phyloP scores from a whole-genome alignment of 1,140 invertebrate genomes.

The Dreissena rostriformis region DNA sequence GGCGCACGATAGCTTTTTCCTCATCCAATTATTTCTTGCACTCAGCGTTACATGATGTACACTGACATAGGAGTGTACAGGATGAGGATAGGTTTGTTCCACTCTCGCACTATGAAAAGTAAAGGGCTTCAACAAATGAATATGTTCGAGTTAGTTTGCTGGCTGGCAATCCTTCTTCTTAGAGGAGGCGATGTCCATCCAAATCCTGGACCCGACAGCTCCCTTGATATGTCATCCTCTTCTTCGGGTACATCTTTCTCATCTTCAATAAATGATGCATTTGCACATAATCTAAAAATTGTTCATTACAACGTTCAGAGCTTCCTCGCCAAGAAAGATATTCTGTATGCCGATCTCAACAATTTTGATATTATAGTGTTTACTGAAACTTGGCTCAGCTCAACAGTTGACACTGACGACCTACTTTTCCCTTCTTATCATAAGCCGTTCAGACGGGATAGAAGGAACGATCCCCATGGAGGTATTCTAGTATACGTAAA shows the following conservation, averaged over 20 bases:
- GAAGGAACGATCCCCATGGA: not conserved
- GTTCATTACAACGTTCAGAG: slow-evolving; percentile 33
- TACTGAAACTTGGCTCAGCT: slow-evolving; percentile 30
- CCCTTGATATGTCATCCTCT: not conserved
- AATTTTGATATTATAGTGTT: slow-evolving; percentile 25
- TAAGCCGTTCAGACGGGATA: not conserved
- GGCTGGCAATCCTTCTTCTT: not conserved
- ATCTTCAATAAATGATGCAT: not conserved
- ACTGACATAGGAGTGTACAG: too few species aligned
- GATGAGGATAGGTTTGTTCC: too few species aligned
- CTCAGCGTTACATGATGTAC: too few species aligned
- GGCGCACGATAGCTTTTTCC: too few species aligned
- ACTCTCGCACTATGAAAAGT: too few species aligned
- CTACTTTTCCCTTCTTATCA: not conserved
- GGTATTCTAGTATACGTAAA: slow-evolving; percentile 25
- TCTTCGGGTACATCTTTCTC: too few species aligned
- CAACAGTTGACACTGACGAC: not conserved
- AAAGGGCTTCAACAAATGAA: too few species aligned
- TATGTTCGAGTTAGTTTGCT: too few species aligned
- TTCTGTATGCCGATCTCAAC: slow-evolving; percentile 13
- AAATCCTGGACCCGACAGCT: not conserved
- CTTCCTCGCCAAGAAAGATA: not conserved
- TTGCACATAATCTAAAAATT: not conserved
- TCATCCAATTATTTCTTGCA: too few species aligned
- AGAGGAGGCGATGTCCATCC: slow-evolving; percentile 7